Percentiles rank a stretch among this genome's conserved stretches.
phyloP scores from a whole-genome alignment of 2,888 invertebrate species.

The Willowsia nigromaculata region DNA sequence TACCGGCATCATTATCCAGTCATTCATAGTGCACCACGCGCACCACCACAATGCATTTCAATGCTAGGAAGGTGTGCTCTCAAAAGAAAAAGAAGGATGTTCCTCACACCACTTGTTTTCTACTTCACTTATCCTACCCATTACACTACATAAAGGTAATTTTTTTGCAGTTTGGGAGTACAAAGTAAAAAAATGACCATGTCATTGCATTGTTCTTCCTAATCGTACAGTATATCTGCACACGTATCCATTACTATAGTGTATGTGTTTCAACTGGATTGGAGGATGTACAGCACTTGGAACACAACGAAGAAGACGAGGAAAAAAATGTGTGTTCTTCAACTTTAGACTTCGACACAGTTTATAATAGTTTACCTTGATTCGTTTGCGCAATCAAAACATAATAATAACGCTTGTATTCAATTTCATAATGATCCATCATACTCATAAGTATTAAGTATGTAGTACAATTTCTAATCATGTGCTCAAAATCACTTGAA shows the following conservation, averaged over 20 bases:
- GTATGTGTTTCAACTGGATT: not conserved
- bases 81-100: not conserved
- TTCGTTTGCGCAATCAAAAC: constrained; percentile 26
- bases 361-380: constrained; percentile 16
- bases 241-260: not conserved
- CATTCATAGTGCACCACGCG: not conserved
- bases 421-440: not conserved
- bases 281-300: not conserved
- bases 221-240: not conserved
- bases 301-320: not conserved
- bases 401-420: constrained; percentile 3
- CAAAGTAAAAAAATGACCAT: not conserved
- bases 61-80: not conserved
- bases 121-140: not conserved
- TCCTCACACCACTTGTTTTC: too few relatives aligned
- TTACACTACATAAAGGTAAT: not conserved
- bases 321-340: constrained; percentile 4
- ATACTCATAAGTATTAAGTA: not conserved
- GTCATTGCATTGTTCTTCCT: not conserved
- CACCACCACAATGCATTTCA: not conserved
- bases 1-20: constrained; percentile 11
- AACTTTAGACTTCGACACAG: not conserved
- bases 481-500: not conserved
- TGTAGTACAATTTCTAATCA: not conserved
- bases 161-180: too few relatives aligned